phyloP scores from a whole-genome alignment of 2,888 invertebrate species.

The Folsomia candida region DNA sequence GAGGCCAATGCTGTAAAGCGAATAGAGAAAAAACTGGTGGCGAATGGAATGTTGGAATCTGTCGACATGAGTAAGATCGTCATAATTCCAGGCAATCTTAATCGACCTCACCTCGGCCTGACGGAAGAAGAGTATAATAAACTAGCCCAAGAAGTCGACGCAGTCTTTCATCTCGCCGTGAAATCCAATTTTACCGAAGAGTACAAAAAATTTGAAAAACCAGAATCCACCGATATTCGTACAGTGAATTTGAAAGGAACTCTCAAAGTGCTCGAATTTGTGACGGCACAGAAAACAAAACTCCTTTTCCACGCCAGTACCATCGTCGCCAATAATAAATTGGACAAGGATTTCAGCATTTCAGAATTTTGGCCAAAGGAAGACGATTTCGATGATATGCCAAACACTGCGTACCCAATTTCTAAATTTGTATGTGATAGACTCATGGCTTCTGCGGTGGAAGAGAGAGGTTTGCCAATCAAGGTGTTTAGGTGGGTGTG shows the following conservation, averaged over 20 bases:
- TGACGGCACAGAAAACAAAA: slow-evolving; percentile 2
- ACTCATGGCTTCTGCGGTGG: slow-evolving; percentile 25
- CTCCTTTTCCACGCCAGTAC: slow-evolving; percentile 14
- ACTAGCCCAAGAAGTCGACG: slow-evolving; percentile 26
- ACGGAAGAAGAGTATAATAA: slow-evolving; percentile 11
- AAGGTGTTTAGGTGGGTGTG: slow-evolving; percentile 20
- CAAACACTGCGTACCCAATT: slow-evolving; percentile 5
- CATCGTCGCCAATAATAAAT: not conserved
- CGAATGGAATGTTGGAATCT: not conserved
- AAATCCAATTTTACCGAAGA: slow-evolving; percentile 34
- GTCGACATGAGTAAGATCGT: slow-evolving; percentile 6
- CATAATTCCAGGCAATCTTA: slow-evolving; percentile 23
- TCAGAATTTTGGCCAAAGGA: not conserved
- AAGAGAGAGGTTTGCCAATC: slow-evolving; percentile 30
- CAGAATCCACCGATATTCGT: slow-evolving; percentile 9
- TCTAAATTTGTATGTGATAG: slow-evolving; percentile 29
- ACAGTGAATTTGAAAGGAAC: slow-evolving; percentile 21
- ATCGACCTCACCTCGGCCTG: slow-evolving; percentile 20
- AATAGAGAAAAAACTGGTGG: slow-evolving; percentile 7
- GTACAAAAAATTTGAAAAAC: slow-evolving; percentile 29
- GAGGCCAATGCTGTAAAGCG: not conserved
- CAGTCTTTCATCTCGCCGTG: slow-evolving; percentile 34
- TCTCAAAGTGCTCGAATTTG: slow-evolving; percentile 17
- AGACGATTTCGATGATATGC: slow-evolving; percentile 4
- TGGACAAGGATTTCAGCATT: not conserved